Conservation (phyloP, 2,888 invertebrate genomes). For the Silvanus unidentatus region DNA sequence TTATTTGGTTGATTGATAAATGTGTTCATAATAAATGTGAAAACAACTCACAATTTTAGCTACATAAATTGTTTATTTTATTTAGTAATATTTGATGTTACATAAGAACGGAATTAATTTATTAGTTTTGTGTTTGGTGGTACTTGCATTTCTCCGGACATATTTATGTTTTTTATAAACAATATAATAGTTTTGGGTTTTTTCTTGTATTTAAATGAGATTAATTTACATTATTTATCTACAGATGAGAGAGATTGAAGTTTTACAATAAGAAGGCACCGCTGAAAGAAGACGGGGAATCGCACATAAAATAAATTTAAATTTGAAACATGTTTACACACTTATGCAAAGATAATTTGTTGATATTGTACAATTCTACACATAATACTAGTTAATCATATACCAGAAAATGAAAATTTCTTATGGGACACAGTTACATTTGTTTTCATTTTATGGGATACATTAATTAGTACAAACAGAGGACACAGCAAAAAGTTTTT, state of each 20-base stretch:
- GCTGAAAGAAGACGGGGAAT: constrained; percentile 48
- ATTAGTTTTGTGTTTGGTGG: constrained; percentile 1
- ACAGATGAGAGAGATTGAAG: constrained; percentile 43
- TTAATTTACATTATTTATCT: constrained; percentile 28
- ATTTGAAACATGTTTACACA: background rate
- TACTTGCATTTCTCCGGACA: background rate
- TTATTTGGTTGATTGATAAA: no score
- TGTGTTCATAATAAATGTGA: no score
- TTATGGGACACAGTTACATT: no score
- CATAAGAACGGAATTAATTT: constrained; percentile 31
- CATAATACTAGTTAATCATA: background rate
- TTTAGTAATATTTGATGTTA: constrained; percentile 33
- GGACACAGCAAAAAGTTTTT: no score
- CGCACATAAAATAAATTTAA: constrained; percentile 20
- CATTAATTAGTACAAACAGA: no score
- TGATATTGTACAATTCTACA: background rate
- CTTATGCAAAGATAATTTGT: background rate
- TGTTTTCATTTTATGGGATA: no score
- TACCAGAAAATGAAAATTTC: no score
- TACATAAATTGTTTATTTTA: constrained; percentile 39
- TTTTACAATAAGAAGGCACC: constrained; percentile 49
- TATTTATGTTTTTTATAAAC: constrained; percentile 2
- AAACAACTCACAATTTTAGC: constrained; percentile 14
- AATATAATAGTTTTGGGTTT: constrained; percentile 18
- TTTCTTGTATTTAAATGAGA: constrained; percentile 21